Evolutionary conservation across 1,140 invertebrate species (phyloP).

Genomic region (Diachasmimorpha longicaudata): DNA sequence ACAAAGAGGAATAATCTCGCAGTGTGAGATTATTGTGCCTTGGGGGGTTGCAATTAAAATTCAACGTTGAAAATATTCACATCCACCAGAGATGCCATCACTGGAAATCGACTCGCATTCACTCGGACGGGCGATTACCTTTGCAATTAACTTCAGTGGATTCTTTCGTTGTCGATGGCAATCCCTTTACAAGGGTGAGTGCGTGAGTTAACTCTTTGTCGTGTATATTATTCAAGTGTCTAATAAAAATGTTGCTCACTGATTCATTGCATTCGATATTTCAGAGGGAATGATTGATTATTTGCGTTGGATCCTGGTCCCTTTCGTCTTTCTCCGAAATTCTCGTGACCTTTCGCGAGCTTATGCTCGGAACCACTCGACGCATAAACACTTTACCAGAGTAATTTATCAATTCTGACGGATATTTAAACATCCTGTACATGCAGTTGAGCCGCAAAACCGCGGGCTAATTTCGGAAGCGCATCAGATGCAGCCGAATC

Average conservation of each 20-base stretch:
- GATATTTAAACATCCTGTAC: conserved; percentile 11
- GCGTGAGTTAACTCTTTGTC: background rate
- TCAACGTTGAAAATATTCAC: conserved; percentile 23
- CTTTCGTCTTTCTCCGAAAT: background rate
- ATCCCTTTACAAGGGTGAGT: background rate
- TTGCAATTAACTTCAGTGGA: no score
- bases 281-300: background rate
- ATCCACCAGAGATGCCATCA: conserved; percentile 7
- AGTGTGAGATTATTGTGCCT: conserved; percentile 27
- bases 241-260: background rate
- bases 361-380: background rate
- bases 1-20: background rate
- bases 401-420: conserved; percentile 11
- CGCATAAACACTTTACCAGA: conserved; percentile 19
- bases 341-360: background rate
- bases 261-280: background rate
- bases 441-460: background rate
- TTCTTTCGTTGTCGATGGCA: no score
- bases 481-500: background rate
- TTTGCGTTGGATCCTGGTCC: background rate
- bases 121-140: background rate
- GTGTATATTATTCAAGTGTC: background rate
- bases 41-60: conserved; percentile 36
- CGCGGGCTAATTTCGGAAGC: conserved; percentile 18
- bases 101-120: conserved; percentile 1